Conservation (phyloP, 1,140 invertebrate genomes). For the Cyclina sinensis region DNA sequence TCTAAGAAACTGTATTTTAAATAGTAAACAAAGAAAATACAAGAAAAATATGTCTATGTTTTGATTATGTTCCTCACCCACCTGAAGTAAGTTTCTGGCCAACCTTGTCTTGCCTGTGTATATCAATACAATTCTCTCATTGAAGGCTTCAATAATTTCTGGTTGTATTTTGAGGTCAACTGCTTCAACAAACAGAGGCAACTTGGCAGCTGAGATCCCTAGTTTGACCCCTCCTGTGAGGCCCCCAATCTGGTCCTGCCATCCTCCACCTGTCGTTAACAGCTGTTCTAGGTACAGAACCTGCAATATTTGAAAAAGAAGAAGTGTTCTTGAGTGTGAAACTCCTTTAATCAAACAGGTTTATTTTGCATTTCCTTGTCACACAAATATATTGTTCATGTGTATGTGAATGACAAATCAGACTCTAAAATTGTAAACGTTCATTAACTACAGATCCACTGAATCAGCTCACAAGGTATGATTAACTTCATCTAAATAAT, state of each 20-base stretch:
- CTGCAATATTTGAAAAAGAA: slow-evolving; percentile 72
- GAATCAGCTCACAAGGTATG: too few species aligned
- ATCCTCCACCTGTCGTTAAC: slow-evolving; percentile 88
- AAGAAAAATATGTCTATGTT: too few species aligned
- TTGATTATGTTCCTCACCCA: slow-evolving; percentile 56
- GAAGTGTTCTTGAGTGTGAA: too few species aligned
- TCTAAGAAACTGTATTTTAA: too few species aligned
- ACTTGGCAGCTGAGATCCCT: slow-evolving; percentile 84
- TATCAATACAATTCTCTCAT: slow-evolving; percentile 86
- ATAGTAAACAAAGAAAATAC: too few species aligned
- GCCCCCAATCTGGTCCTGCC: slow-evolving; percentile 89
- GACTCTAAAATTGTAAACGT: too few species aligned
- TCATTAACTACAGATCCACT: too few species aligned
- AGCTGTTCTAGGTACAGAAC: slow-evolving; percentile 88
- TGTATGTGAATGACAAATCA: too few species aligned
- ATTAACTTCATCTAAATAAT: too few species aligned
- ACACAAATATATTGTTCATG: too few species aligned
- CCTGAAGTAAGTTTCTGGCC: slow-evolving; percentile 88
- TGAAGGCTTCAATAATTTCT: slow-evolving; percentile 83
- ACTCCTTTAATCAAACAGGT: too few species aligned
- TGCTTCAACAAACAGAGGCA: slow-evolving; percentile 85
- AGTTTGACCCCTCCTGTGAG: slow-evolving; percentile 87
- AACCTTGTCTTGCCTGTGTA: slow-evolving; percentile 89
- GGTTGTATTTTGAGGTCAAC: slow-evolving; percentile 80
- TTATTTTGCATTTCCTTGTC: too few species aligned